These are phyloP conservation scores for Drosophila ironensis DNA, from an alignment of 1,140 invertebrate species.

Conservation along the genomic window DNA sequence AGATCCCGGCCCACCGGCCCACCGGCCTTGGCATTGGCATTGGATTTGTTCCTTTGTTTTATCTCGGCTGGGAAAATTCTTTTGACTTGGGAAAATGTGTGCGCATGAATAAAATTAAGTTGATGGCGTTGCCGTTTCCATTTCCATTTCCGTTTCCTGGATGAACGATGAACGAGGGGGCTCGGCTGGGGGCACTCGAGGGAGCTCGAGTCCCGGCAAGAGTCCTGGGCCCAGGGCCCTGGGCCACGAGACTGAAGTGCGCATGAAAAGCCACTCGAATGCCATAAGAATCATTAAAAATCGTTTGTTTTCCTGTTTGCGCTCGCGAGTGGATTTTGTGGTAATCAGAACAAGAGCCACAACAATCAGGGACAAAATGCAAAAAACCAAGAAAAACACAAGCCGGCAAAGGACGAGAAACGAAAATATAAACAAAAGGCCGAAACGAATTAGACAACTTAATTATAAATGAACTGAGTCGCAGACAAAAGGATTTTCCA, in stretches of 20 bases:
- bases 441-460: slow-evolving; percentile 80
- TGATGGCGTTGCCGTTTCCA: slow-evolving; percentile 66
- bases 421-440: slow-evolving; percentile 58
- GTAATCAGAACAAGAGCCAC: slow-evolving; percentile 67
- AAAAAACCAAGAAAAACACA: neutral
- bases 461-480: slow-evolving; percentile 76
- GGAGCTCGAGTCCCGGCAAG: neutral
- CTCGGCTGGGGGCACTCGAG: slow-evolving; percentile 5
- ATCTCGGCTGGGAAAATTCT: slow-evolving; percentile 61
- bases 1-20: too few species aligned
- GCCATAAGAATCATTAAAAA: slow-evolving; percentile 81
- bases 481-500: slow-evolving; percentile 69
- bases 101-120: slow-evolving; percentile 79
- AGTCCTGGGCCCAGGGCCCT: slow-evolving; percentile 6
- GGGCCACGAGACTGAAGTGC: slow-evolving; percentile 54
- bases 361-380: slow-evolving; percentile 34
- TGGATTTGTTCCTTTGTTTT: slow-evolving; percentile 48
- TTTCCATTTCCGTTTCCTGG: slow-evolving; percentile 67
- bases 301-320: slow-evolving; percentile 55
- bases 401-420: slow-evolving; percentile 11
- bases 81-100: slow-evolving; percentile 48
- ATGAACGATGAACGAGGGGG: neutral
- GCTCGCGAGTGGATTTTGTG: slow-evolving; percentile 68
- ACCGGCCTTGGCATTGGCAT: neutral
- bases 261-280: slow-evolving; percentile 75